Evolutionary conservation across 2,888 invertebrate genomes (phyloP).

Genomic region (Rhopalosiphum nymphaeae): DNA sequence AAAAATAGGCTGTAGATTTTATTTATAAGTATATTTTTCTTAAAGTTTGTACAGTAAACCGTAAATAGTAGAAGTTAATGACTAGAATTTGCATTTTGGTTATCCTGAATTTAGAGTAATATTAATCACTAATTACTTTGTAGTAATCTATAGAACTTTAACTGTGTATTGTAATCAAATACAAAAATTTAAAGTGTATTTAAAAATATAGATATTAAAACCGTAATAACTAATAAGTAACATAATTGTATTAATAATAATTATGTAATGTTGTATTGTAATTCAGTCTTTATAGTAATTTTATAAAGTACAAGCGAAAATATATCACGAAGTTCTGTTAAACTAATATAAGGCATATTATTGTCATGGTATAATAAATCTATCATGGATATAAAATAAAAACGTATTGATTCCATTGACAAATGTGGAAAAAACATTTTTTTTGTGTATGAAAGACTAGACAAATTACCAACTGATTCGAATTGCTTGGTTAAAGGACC

Average conservation of each 20-base stretch:
- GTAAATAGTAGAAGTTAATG: background rate
- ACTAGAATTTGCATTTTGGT: background rate
- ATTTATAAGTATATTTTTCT: background rate
- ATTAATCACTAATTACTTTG: background rate
- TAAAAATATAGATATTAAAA: background rate
- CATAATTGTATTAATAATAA: background rate
- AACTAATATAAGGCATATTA: background rate
- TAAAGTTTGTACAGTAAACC: background rate
- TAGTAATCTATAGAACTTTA: background rate
- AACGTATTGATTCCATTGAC: constrained; percentile 37
- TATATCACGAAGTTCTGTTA: background rate
- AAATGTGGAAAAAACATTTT: constrained; percentile 50
- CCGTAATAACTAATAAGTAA: background rate
- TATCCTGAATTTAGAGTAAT: background rate
- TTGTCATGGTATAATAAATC: constrained; percentile 13
- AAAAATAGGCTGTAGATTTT: background rate
- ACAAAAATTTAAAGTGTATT: background rate
- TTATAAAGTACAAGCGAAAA: constrained; percentile 53
- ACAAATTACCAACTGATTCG: constrained; percentile 1
- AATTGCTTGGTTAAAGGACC: constrained; percentile 43
- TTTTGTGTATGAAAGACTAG: constrained; percentile 31
- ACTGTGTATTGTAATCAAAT: background rate
- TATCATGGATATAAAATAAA: constrained; percentile 20
- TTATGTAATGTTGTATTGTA: background rate
- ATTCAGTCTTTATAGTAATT: constrained; percentile 43